These are phyloP conservation scores for Amia ocellicauda DNA, from an alignment of 2,113 vertebrate species.

Conservation along the genomic window DNA sequence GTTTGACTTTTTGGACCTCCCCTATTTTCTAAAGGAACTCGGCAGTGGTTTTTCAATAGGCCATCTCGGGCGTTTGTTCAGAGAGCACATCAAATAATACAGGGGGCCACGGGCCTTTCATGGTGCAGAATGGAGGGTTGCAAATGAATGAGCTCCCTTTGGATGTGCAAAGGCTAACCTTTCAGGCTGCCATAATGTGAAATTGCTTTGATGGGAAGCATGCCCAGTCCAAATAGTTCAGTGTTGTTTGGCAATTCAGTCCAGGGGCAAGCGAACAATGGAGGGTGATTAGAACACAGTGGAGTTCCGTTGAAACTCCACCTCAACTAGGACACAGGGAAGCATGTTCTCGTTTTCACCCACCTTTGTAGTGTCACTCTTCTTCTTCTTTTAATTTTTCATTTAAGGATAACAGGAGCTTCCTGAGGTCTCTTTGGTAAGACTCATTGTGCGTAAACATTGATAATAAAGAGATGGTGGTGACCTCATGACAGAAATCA, in stretches of 20 bases:
- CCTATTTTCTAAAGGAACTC: slow-evolving; percentile 37
- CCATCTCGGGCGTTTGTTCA: slow-evolving; percentile 49
- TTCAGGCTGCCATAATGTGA: slow-evolving; percentile 55
- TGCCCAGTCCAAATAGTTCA: slow-evolving; percentile 45
- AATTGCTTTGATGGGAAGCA: slow-evolving; percentile 48
- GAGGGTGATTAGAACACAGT: slow-evolving; percentile 17
- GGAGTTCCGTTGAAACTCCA: background rate
- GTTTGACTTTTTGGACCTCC: slow-evolving; percentile 49
- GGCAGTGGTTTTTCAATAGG: slow-evolving; percentile 40
- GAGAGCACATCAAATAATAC: slow-evolving; percentile 39
- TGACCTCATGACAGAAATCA: too few relatives aligned
- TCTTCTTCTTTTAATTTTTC: too few relatives aligned
- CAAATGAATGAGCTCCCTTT: slow-evolving; percentile 48
- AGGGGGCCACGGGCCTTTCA: slow-evolving; percentile 46
- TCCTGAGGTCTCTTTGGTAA: too few relatives aligned
- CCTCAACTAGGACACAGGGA: background rate
- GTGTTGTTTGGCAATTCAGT: slow-evolving; percentile 44
- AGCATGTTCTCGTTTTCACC: slow-evolving; percentile 9
- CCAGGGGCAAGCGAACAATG: slow-evolving; percentile 16
- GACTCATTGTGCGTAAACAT: too few relatives aligned
- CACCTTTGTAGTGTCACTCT: background rate
- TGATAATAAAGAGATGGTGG: too few relatives aligned
- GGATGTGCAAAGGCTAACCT: slow-evolving; percentile 49
- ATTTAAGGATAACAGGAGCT: too few relatives aligned
- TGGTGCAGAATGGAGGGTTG: slow-evolving; percentile 34